phyloP scores from a whole-genome alignment of 2,888 invertebrate genomes.

The Parapristionchus giblindavisi region DNA sequence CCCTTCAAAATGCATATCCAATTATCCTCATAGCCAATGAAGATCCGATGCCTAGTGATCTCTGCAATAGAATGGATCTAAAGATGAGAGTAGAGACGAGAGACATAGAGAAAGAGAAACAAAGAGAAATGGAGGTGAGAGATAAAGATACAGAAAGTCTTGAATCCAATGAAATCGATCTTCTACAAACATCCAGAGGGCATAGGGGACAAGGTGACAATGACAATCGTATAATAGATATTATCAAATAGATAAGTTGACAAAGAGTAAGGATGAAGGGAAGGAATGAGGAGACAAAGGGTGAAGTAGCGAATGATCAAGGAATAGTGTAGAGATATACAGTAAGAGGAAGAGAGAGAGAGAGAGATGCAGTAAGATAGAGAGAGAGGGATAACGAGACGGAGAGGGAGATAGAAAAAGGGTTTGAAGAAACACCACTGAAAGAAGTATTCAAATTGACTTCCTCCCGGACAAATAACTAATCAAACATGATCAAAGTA shows the following conservation, averaged over 20 bases:
- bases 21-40: no score
- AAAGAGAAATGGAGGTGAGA: not conserved
- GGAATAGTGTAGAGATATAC: not conserved
- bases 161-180: not conserved
- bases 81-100: not conserved
- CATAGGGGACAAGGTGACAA: not conserved
- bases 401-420: not conserved
- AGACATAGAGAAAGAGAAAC: not conserved
- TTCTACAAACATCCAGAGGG: not conserved
- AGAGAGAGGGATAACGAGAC: not conserved
- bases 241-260: not conserved
- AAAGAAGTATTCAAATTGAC: no score
- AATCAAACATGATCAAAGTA: no score
- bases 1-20: no score
- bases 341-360: not conserved
- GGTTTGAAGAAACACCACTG: not conserved
- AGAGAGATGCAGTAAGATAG: conserved; percentile 3
- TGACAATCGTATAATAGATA: not conserved
- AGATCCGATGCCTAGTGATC: no score
- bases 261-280: not conserved
- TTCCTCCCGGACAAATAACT: no score
- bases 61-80: not conserved
- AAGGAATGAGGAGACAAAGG: not conserved
- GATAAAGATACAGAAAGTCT: not conserved
- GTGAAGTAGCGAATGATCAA: not conserved